These are phyloP conservation scores for Drosophila teissieri DNA, from an alignment of 1,140 invertebrate genomes.

Conservation along the genomic window DNA sequence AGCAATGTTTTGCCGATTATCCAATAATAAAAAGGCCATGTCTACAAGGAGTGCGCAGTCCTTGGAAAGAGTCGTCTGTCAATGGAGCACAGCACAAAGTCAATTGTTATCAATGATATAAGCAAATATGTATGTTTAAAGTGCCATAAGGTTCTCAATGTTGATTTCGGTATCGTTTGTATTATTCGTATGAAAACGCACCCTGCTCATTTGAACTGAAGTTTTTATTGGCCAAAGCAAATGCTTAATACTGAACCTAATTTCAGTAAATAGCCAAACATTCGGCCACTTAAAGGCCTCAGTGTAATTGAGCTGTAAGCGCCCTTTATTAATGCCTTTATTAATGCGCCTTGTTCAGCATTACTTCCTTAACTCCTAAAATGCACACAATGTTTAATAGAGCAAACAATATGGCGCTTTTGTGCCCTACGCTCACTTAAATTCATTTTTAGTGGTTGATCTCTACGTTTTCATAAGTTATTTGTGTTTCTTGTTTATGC, in stretches of 20 bases:
- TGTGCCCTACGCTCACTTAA: too few species aligned
- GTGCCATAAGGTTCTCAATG: neutral
- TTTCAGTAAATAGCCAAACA: neutral
- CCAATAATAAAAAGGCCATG: too few species aligned
- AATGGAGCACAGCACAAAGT: neutral
- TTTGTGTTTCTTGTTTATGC: constrained; percentile 22
- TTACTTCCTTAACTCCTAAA: too few species aligned
- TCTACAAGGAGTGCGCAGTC: too few species aligned
- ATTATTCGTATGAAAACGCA: neutral
- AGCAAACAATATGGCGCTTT: neutral
- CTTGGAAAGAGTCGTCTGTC: too few species aligned
- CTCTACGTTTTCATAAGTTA: neutral
- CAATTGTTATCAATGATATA: neutral
- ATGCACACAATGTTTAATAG: neutral
- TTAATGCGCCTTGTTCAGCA: neutral
- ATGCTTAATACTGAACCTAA: neutral
- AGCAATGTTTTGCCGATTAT: too few species aligned
- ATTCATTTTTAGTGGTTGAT: too few species aligned
- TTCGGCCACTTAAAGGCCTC: neutral
- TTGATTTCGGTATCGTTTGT: neutral
- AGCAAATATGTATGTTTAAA: neutral
- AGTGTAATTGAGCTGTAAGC: neutral
- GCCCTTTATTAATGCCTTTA: neutral
- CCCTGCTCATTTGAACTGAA: neutral
- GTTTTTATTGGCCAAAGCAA: neutral